A percentile compares a stretch with the other conserved stretches of the same genome.
Conservation (phyloP, 2,888 invertebrate species). For the Lucinisca nassula region DNA sequence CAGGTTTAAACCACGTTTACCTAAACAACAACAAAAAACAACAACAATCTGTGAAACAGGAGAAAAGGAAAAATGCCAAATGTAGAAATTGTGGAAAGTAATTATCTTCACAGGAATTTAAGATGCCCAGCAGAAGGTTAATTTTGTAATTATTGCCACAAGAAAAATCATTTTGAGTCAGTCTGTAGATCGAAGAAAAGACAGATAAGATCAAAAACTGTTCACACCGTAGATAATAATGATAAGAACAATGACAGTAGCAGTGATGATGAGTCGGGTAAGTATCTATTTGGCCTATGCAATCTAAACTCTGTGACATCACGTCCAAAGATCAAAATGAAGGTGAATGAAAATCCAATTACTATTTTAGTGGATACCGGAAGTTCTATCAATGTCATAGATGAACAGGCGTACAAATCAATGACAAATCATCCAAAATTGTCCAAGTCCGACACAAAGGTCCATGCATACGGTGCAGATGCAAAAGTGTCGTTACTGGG, state of each 20-base stretch:
- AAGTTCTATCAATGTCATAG: too few species aligned
- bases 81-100: background rate
- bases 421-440: background rate
- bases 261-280: background rate
- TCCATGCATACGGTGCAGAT: background rate
- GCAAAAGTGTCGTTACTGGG: background rate
- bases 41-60: background rate
- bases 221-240: background rate
- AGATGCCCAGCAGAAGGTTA: background rate
- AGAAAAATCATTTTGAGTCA: background rate
- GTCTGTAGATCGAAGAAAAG: background rate
- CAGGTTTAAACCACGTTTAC: background rate
- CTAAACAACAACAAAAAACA: background rate
- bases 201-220: background rate
- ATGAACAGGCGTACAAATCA: background rate
- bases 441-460: background rate
- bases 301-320: background rate
- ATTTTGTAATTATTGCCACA: background rate
- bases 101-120: background rate
- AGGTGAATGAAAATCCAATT: background rate
- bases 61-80: background rate
- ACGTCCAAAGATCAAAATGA: background rate
- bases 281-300: background rate
- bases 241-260: background rate
- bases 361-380: background rate